phyloP scores from a whole-genome alignment of 2,797 vertebrate genomes.

The Sus cebifrons region DNA sequence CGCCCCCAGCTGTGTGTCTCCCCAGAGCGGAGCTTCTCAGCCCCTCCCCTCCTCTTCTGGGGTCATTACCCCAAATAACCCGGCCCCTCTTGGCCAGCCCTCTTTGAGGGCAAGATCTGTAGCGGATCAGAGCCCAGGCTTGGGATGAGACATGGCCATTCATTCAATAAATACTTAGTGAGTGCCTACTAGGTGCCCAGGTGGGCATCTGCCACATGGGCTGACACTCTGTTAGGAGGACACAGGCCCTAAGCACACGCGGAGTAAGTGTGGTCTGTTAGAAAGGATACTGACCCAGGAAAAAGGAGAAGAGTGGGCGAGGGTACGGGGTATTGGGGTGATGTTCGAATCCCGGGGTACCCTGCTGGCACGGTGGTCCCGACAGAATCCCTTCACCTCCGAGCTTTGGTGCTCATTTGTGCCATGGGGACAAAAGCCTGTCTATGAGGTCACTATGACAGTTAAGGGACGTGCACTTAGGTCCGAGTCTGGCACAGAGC shows the following conservation, averaged over 20 bases:
- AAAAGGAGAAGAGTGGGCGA: not conserved
- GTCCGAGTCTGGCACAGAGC: not conserved
- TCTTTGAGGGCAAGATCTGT: not conserved
- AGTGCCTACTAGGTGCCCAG: not conserved
- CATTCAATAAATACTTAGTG: not conserved
- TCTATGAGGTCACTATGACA: rapidly evolving
- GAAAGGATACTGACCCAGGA: not conserved
- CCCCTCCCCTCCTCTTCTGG: not conserved
- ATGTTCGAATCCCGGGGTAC: rapidly evolving
- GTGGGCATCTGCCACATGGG: not conserved
- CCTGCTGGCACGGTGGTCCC: not conserved
- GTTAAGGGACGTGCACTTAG: rapidly evolving
- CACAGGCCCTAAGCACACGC: not conserved
- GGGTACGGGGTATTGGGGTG: rapidly evolving
- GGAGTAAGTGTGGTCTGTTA: not conserved
- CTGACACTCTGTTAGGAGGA: not conserved
- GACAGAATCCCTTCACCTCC: not conserved
- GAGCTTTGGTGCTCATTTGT: not conserved
- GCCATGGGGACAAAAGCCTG: not conserved
- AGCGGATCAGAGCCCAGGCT: not conserved
- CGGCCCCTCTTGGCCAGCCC: not conserved
- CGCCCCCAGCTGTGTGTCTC: not conserved
- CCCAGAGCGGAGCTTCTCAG: not conserved
- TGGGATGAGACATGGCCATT: not conserved
- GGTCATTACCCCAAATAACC: not conserved